Conservation (phyloP, 1,140 invertebrate genomes). For the Drosophila suzukii region DNA sequence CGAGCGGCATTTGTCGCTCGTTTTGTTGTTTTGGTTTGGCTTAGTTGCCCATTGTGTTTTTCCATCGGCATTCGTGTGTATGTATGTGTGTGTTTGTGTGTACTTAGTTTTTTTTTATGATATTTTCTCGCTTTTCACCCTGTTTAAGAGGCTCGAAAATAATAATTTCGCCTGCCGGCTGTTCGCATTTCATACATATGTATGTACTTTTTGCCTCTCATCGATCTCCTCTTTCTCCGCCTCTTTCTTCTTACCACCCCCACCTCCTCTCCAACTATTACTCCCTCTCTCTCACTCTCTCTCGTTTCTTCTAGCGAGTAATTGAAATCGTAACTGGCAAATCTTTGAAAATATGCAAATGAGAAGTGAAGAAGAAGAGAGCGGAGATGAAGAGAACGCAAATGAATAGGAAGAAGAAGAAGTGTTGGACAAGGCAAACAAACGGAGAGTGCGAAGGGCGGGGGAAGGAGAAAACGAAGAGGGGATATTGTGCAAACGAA, state of each 20-base stretch:
- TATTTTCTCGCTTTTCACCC: slow-evolving; percentile 52
- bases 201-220: slow-evolving; percentile 11
- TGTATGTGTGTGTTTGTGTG: slow-evolving; percentile 12
- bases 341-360: slow-evolving; percentile 59
- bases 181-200: slow-evolving; percentile 22
- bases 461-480: slow-evolving; percentile 11
- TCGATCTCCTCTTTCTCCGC: slow-evolving; percentile 17
- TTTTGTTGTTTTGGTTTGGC: slow-evolving; percentile 80
- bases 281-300: background rate
- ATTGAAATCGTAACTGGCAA: slow-evolving; percentile 51
- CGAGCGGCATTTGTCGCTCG: slow-evolving; percentile 77
- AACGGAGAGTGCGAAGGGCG: slow-evolving; percentile 6
- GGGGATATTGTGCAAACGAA: slow-evolving; percentile 40
- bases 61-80: slow-evolving; percentile 19
- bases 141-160: slow-evolving; percentile 23
- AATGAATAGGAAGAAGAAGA: slow-evolving; percentile 11
- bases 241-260: background rate
- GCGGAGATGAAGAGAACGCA: slow-evolving; percentile 38
- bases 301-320: slow-evolving; percentile 2
- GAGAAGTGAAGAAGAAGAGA: slow-evolving; percentile 1
- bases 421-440: slow-evolving; percentile 36
- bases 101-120: slow-evolving; percentile 27
- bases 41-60: slow-evolving; percentile 57
- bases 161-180: slow-evolving; percentile 30
- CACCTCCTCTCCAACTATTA: background rate